Evolutionary conservation across 2,113 vertebrate species (phyloP).

Genomic region (Acrocephalus kingi): DNA sequence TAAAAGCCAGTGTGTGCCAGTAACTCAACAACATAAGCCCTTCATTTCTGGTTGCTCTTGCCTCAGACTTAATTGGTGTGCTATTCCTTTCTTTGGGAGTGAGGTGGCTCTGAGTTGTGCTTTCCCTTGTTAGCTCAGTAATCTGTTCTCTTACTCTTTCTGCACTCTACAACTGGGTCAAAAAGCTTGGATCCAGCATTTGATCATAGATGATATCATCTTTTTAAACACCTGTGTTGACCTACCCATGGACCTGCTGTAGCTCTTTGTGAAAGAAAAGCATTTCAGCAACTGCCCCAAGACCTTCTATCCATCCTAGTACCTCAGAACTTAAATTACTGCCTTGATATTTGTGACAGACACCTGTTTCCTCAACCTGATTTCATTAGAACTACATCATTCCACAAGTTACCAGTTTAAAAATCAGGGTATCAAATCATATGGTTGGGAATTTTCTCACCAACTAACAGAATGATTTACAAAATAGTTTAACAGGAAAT

Average conservation of each 20-base stretch:
- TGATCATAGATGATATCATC: neutral
- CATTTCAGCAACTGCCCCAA: neutral
- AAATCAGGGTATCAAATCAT: neutral
- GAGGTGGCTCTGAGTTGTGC: no score
- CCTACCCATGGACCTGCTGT: neutral
- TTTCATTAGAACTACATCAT: neutral
- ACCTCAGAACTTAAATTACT: neutral
- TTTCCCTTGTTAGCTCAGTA: no score
- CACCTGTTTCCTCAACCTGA: neutral
- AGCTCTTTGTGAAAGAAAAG: neutral
- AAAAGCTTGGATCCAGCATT: neutral
- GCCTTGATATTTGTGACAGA: neutral
- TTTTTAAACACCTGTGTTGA: neutral
- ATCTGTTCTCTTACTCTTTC: neutral
- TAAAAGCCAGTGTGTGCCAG: no score
- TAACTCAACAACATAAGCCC: no score
- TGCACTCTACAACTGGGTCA: neutral
- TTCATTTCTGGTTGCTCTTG: no score
- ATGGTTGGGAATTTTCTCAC: neutral
- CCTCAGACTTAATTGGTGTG: no score
- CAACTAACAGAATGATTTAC: neutral
- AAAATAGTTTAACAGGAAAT: constrained; percentile 20
- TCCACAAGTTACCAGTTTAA: neutral
- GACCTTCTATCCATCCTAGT: neutral
- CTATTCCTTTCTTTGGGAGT: no score